These are phyloP conservation scores for Ondatra zibethicus DNA, from an alignment of 2,113 vertebrate species.

Conservation along the genomic window DNA sequence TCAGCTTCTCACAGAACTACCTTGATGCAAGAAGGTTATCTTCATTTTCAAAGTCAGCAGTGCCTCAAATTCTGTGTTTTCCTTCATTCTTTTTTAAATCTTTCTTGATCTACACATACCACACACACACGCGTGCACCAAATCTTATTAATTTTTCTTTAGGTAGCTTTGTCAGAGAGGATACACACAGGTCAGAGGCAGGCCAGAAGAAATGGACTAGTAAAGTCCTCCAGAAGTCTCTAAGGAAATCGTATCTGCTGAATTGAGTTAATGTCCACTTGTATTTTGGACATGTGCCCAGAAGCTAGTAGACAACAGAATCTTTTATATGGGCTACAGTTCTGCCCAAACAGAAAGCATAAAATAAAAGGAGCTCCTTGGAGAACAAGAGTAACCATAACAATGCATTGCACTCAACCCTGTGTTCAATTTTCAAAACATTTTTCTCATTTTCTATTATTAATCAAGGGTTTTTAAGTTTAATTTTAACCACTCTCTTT, in stretches of 20 bases:
- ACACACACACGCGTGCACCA: not conserved
- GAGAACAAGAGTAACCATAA: slow-evolving; percentile 54
- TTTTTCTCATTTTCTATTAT: slow-evolving; percentile 60
- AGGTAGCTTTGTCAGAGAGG: slow-evolving; percentile 61
- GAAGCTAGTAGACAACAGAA: slow-evolving; percentile 47
- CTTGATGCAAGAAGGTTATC: not conserved
- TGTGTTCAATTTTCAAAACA: slow-evolving; percentile 63
- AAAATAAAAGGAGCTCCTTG: slow-evolving; percentile 57
- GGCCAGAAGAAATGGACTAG: slow-evolving; percentile 22
- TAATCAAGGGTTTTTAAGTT: slow-evolving; percentile 72
- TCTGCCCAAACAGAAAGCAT: slow-evolving; percentile 54
- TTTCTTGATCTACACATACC: not conserved
- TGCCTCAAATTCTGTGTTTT: slow-evolving; percentile 18
- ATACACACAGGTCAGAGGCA: slow-evolving; percentile 46
- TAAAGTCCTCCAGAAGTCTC: slow-evolving; percentile 39
- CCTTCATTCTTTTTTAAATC: not conserved
- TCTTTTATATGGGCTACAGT: slow-evolving; percentile 58
- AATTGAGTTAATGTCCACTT: slow-evolving; percentile 72
- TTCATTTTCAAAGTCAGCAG: not conserved
- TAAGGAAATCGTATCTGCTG: slow-evolving; percentile 67
- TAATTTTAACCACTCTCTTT: slow-evolving; percentile 79
- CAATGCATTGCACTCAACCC: slow-evolving; percentile 38
- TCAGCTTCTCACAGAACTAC: not conserved
- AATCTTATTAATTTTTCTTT: slow-evolving; percentile 50
- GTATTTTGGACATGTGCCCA: slow-evolving; percentile 68